phyloP scores from a whole-genome alignment of 35 echinoderm and acorn worm genomes.

The Hemicentrotus pulcherrimus region DNA sequence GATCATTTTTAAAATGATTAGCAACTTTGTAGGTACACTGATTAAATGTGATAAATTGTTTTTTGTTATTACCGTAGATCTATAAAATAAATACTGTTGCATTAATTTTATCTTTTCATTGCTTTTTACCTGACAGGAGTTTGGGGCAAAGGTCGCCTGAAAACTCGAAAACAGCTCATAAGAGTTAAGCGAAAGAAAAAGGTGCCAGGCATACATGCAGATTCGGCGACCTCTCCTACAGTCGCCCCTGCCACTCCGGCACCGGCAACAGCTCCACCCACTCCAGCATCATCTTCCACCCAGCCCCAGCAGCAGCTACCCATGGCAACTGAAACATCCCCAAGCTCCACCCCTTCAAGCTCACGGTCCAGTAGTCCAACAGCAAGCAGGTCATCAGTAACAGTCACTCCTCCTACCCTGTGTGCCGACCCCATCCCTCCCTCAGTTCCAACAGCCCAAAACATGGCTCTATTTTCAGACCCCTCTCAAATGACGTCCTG shows the following conservation, averaged over 20 bases:
- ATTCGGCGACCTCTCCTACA: neutral
- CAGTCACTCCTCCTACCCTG: slow-evolving; percentile 6
- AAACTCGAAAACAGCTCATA: slow-evolving; percentile 83
- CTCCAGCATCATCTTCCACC: neutral
- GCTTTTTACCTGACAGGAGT: slow-evolving; percentile 64
- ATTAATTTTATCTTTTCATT: neutral
- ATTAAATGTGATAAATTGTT: neutral
- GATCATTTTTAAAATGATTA: too few species aligned
- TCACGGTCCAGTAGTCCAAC: slow-evolving; percentile 16
- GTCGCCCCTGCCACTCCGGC: slow-evolving; percentile 26
- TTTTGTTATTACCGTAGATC: neutral
- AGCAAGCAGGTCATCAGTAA: neutral
- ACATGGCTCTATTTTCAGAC: neutral
- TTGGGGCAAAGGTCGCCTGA: slow-evolving; percentile 77
- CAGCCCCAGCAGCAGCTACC: neutral
- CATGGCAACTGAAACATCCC: slow-evolving; percentile 24
- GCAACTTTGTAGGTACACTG: neutral
- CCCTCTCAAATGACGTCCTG: neutral
- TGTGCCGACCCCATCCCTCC: neutral
- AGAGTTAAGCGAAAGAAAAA: slow-evolving; percentile 88
- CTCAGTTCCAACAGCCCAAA: neutral
- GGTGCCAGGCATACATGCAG: neutral
- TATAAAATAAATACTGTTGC: neutral
- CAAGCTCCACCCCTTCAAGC: neutral
- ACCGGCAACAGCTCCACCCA: slow-evolving; percentile 45